phyloP scores from a whole-genome alignment of 2,888 invertebrate genomes.

The Thera obeliscata region DNA sequence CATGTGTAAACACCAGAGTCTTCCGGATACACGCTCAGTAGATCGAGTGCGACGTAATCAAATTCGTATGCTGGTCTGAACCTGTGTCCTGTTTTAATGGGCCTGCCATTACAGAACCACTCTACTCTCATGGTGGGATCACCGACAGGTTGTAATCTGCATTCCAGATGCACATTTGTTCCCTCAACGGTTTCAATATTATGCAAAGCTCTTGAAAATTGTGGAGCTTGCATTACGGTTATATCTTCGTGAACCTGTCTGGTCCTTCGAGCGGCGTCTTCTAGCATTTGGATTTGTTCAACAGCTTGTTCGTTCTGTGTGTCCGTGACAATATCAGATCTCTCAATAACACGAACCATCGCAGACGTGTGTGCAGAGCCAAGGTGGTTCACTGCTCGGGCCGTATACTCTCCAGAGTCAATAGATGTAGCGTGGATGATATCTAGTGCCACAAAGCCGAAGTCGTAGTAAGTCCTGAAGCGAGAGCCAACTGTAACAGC shows the following conservation, averaged over 20 bases:
- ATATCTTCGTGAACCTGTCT: slow-evolving; percentile 91
- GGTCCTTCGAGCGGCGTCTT: slow-evolving; percentile 89
- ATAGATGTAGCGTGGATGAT: slow-evolving; percentile 96
- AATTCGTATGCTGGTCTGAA: slow-evolving; percentile 98
- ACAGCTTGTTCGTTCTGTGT: slow-evolving; percentile 96
- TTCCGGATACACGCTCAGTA: slow-evolving; percentile 97
- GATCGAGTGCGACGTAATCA: slow-evolving; percentile 98
- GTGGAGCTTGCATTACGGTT: slow-evolving; percentile 92
- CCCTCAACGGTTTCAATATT: slow-evolving; percentile 96
- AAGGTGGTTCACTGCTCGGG: slow-evolving; percentile 95
- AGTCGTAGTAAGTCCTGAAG: slow-evolving; percentile 97
- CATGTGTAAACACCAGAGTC: slow-evolving; percentile 99
- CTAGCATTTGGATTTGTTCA: slow-evolving; percentile 95
- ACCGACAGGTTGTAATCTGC: slow-evolving; percentile 94
- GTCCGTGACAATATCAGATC: slow-evolving; percentile 93
- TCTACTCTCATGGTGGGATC: slow-evolving; percentile 96
- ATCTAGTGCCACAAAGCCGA: slow-evolving; percentile 98
- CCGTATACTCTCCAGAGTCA: slow-evolving; percentile 98
- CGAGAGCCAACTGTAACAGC: slow-evolving; percentile 95
- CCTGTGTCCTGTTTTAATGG: slow-evolving; percentile 95
- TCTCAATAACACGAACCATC: slow-evolving; percentile 93
- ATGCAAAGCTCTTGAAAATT: slow-evolving; percentile 93
- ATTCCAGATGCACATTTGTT: slow-evolving; percentile 96
- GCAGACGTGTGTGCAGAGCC: slow-evolving; percentile 97
- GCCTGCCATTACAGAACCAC: slow-evolving; percentile 98